These are phyloP conservation scores for Lomographa bimaculata DNA, from an alignment of 2,888 invertebrate species.

Conservation along the genomic window DNA sequence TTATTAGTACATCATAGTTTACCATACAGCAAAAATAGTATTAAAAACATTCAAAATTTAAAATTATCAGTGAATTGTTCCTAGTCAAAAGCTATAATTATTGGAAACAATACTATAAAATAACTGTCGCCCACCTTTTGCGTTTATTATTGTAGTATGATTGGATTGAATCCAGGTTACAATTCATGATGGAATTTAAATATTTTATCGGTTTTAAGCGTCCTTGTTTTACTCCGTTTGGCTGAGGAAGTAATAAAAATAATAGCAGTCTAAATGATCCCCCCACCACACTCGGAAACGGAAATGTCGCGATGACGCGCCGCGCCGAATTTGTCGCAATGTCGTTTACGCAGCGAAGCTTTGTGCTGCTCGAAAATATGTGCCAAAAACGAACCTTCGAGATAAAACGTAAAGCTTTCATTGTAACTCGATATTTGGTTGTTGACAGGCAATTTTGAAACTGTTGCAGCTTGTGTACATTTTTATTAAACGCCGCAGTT, in stretches of 20 bases:
- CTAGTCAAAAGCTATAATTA: no score
- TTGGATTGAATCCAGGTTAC: no score
- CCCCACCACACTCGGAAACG: conserved; percentile 44
- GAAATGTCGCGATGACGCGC: conserved; percentile 52
- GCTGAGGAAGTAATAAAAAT: conserved; percentile 48
- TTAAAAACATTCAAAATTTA: no score
- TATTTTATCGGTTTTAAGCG: conserved; percentile 9
- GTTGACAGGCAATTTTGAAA: conserved; percentile 9
- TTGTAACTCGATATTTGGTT: conserved; percentile 5
- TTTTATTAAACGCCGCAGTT: no score
- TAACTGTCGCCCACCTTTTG: no score
- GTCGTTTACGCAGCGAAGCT: conserved; percentile 24
- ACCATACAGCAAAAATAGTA: no score
- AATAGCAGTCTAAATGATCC: conserved; percentile 47
- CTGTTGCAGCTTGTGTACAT: neutral
- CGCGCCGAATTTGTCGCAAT: conserved; percentile 43
- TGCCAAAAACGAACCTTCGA: conserved; percentile 10
- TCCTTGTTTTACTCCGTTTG: conserved; percentile 31
- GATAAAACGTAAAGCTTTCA: conserved; percentile 7
- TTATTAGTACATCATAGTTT: no score
- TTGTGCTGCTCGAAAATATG: conserved; percentile 21
- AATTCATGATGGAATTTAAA: conserved; percentile 15
- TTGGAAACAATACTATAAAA: no score
- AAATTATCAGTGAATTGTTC: no score
- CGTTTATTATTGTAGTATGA: no score